Evolutionary conservation across 2,113 vertebrate genomes (phyloP).

Genomic region (Psammodynastes pulverulentus): DNA sequence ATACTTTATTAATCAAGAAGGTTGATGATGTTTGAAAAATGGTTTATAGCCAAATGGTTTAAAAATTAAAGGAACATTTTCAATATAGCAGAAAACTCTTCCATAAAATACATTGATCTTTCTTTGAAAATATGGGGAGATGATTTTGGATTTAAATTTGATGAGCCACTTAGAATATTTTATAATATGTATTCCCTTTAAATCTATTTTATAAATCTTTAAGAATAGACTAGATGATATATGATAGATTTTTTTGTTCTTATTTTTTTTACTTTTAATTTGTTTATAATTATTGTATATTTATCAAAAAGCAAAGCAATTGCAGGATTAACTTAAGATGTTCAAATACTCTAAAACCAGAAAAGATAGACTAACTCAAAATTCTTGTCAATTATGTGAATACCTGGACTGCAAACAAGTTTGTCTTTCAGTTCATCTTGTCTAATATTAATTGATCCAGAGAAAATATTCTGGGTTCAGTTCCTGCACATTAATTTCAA

Average conservation of each 20-base stretch:
- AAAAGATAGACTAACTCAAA: conserved; percentile 3
- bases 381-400: background rate
- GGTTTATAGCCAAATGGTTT: background rate
- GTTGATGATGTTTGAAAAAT: background rate
- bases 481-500: background rate
- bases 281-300: background rate
- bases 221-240: background rate
- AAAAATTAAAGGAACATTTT: background rate
- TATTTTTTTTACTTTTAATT: background rate
- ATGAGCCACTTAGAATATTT: background rate
- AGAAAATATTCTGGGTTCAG: background rate
- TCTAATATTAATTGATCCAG: background rate
- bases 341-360: conserved; percentile 5
- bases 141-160: background rate
- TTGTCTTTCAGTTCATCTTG: background rate
- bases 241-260: background rate
- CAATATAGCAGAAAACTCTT: background rate
- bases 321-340: background rate
- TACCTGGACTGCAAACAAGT: background rate
- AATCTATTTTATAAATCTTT: background rate
- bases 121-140: background rate
- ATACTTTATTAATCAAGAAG: background rate
- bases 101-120: background rate
- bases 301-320: background rate
- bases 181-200: background rate